phyloP scores from a whole-genome alignment of 1,140 invertebrate species.

The Triops longicaudatus region DNA sequence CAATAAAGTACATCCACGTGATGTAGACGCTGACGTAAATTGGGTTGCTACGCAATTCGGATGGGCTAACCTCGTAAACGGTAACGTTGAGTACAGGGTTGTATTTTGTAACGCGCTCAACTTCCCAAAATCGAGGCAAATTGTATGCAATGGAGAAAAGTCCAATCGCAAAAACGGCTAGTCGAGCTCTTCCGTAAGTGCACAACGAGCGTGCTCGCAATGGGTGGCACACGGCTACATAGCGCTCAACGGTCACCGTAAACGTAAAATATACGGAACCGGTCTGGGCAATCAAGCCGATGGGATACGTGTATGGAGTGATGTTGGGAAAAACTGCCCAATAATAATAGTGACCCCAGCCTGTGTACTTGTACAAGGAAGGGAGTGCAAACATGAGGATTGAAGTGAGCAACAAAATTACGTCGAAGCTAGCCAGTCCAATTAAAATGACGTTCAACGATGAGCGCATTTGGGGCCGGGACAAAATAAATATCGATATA shows the following conservation, averaged over 20 bases:
- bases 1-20: constrained; percentile 81
- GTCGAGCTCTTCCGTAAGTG: constrained; percentile 76
- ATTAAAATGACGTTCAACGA: constrained; percentile 89
- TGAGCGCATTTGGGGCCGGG: constrained; percentile 82
- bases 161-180: constrained; percentile 74
- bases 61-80: constrained; percentile 40
- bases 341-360: constrained; percentile 63
- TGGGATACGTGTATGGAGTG: constrained; percentile 71
- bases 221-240: constrained; percentile 92
- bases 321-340: constrained; percentile 64
- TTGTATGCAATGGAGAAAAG: constrained; percentile 80
- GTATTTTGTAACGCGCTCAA: constrained; percentile 30
- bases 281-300: constrained; percentile 68
- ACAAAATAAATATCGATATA: constrained; percentile 81
- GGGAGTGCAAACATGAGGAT: constrained; percentile 78
- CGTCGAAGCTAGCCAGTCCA: constrained; percentile 79
- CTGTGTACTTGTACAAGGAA: constrained; percentile 70
- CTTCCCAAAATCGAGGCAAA: constrained; percentile 55
- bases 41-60: constrained; percentile 56
- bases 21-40: constrained; percentile 79
- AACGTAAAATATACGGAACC: constrained; percentile 80
- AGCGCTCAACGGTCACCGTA: constrained; percentile 89
- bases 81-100: not conserved
- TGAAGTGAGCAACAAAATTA: constrained; percentile 73
- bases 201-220: constrained; percentile 77